phyloP scores from a whole-genome alignment of 2,888 invertebrate genomes.

The Apomyelois bistriatella region DNA sequence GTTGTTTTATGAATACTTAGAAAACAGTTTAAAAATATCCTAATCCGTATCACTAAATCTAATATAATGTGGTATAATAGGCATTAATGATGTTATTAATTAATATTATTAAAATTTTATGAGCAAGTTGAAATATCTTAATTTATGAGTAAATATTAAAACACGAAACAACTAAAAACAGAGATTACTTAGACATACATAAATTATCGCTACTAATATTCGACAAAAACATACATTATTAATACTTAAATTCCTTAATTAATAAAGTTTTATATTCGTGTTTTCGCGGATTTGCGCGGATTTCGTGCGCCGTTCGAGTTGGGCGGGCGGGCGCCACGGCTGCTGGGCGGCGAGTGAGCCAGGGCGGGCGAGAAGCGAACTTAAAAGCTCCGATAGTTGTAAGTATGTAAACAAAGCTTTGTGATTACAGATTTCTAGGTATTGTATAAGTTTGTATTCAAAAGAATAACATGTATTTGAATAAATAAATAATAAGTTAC shows the following conservation, averaged over 20 bases:
- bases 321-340: conserved; percentile 56
- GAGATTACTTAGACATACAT: background rate
- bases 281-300: conserved; percentile 1
- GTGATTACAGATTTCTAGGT: conserved; percentile 3
- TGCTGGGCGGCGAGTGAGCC: conserved; percentile 56
- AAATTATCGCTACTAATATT: no score
- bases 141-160: background rate
- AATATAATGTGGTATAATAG: background rate
- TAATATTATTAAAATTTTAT: no score
- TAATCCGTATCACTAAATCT: background rate
- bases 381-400: conserved; percentile 34
- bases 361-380: conserved; percentile 22
- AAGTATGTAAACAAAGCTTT: conserved; percentile 16
- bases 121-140: no score
- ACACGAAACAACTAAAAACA: background rate
- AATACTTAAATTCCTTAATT: background rate
- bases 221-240: background rate
- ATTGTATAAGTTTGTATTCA: background rate
- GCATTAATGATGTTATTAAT: no score
- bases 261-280: background rate
- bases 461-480: no score
- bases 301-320: conserved; percentile 18
- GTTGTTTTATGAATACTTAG: background rate
- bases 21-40: background rate
- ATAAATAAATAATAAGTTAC: no score